A percentile compares a stretch with the other conserved stretches of the same genome.
phyloP scores from a whole-genome alignment of 2,888 invertebrate species.

The Mesochorus sp. region DNA sequence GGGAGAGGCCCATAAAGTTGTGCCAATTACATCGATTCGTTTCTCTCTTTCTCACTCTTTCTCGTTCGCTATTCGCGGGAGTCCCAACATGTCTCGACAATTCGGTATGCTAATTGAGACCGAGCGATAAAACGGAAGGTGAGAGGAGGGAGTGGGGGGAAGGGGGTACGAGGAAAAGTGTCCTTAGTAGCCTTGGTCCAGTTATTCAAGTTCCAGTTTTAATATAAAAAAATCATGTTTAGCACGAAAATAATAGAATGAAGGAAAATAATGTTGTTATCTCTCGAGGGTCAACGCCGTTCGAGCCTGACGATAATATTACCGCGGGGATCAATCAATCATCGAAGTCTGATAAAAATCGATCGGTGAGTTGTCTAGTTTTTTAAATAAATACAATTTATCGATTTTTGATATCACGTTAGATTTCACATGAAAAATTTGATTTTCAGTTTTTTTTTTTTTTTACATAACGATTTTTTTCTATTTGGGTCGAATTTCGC shows the following conservation, averaged over 20 bases:
- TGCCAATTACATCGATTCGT: constrained; percentile 58
- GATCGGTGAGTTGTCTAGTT: too few relatives aligned
- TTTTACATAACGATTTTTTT: neutral
- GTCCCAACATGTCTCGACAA: constrained; percentile 53
- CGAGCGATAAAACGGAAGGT: constrained; percentile 24
- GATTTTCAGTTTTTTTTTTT: too few relatives aligned
- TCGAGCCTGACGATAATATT: neutral
- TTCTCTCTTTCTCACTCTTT: constrained; percentile 8
- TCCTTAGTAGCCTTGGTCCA: constrained; percentile 59
- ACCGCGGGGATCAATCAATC: constrained; percentile 7
- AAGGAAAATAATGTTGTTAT: neutral
- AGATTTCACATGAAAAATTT: too few relatives aligned
- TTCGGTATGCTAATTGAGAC: constrained; percentile 62
- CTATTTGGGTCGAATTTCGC: neutral
- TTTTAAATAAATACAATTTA: too few relatives aligned
- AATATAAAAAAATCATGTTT: neutral
- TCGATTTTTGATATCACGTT: too few relatives aligned
- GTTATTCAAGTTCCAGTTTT: constrained; percentile 58
- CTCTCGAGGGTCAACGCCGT: constrained; percentile 46
- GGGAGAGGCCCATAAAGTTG: constrained; percentile 46
- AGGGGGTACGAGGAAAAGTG: constrained; percentile 43
- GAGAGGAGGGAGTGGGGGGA: neutral
- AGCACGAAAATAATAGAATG: constrained; percentile 10
- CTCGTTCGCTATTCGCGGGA: constrained; percentile 1
- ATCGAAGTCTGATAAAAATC: neutral